phyloP scores from a whole-genome alignment of 2,797 vertebrate genomes.

The Mormyrops boulengeri region DNA sequence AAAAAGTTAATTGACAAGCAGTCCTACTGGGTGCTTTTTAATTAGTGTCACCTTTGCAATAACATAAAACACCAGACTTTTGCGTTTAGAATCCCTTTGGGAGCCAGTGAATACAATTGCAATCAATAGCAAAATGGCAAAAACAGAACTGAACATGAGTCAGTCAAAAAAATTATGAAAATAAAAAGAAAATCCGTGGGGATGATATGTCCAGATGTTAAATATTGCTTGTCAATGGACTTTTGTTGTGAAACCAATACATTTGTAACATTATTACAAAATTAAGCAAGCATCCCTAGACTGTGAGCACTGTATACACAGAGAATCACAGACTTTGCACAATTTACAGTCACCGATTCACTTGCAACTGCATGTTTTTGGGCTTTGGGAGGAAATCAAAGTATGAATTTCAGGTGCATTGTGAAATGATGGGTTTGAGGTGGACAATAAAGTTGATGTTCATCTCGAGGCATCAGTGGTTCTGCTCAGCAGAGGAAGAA shows the following conservation, averaged over 20 bases:
- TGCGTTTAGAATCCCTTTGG: background rate
- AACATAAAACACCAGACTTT: background rate
- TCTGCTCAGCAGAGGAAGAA: background rate
- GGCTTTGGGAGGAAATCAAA: background rate
- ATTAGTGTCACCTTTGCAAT: background rate
- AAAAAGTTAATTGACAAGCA: background rate
- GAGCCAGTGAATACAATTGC: background rate
- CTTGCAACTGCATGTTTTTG: background rate
- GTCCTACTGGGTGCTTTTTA: background rate
- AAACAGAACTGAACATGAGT: background rate
- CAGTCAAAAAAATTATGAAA: background rate
- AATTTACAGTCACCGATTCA: background rate
- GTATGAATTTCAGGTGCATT: background rate
- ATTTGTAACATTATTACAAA: background rate
- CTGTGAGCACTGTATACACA: background rate
- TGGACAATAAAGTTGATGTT: background rate
- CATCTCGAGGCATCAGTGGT: background rate
- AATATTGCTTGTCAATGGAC: background rate
- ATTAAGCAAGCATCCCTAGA: background rate
- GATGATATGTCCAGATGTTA: background rate
- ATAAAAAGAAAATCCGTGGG: background rate
- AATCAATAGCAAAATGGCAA: background rate
- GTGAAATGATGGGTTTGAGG: background rate
- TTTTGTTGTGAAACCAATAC: background rate
- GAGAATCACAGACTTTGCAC: background rate